These are phyloP conservation scores for Drosophila persimilis DNA, from an alignment of 1,140 invertebrate genomes.

Conservation along the genomic window DNA sequence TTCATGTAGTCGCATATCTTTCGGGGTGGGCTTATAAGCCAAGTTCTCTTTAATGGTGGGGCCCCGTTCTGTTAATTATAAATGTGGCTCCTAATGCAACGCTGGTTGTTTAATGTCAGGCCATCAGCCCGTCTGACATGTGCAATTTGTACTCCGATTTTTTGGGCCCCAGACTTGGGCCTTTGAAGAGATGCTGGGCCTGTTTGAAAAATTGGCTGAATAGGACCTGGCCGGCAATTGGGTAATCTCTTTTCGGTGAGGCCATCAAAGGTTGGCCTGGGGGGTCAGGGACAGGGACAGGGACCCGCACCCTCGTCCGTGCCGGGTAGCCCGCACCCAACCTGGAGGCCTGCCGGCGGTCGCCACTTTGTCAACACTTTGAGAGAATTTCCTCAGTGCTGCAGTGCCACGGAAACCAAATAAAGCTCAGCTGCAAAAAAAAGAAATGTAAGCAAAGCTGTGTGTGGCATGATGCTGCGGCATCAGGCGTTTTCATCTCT, in stretches of 20 bases:
- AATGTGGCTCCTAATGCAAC: slow-evolving; percentile 34
- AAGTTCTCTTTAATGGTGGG: slow-evolving; percentile 39
- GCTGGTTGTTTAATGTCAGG: slow-evolving; percentile 28
- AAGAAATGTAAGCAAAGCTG: slow-evolving; percentile 7
- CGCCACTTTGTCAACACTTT: slow-evolving; percentile 73
- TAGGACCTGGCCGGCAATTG: slow-evolving; percentile 31
- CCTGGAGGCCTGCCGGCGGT: slow-evolving; percentile 16
- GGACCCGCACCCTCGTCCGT: not conserved
- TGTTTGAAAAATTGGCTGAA: slow-evolving; percentile 23
- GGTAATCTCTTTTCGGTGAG: slow-evolving; percentile 59
- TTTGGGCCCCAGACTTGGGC: not conserved
- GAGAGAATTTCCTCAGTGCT: slow-evolving; percentile 37
- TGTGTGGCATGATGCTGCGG: slow-evolving; percentile 32
- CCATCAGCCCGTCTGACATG: slow-evolving; percentile 35
- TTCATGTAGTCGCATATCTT: slow-evolving; percentile 9
- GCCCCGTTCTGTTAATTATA: slow-evolving; percentile 49
- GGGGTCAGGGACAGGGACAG: slow-evolving; percentile 35
- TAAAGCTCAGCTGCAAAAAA: slow-evolving; percentile 35
- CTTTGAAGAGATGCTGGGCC: slow-evolving; percentile 11
- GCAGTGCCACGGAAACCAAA: slow-evolving; percentile 55
- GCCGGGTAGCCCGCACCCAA: not conserved
- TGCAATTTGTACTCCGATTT: slow-evolving; percentile 35
- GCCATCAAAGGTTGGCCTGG: slow-evolving; percentile 52
- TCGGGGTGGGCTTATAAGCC: slow-evolving; percentile 25
- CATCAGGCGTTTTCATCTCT: slow-evolving; percentile 24